Evolutionary conservation across 2,113 vertebrate species (phyloP).

Genomic region (Reinhardtius hippoglossoides): DNA sequence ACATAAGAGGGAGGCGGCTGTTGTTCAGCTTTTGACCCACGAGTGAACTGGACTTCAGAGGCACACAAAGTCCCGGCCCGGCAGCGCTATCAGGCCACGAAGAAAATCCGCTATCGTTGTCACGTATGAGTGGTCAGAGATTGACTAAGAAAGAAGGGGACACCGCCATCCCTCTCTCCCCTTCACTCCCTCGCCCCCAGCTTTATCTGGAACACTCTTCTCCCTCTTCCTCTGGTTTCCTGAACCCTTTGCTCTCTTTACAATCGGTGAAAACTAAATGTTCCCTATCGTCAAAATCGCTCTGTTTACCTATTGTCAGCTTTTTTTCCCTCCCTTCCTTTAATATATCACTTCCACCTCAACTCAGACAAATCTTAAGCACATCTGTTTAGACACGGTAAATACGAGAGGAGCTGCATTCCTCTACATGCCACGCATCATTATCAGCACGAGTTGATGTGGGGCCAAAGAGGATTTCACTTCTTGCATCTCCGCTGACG

Average conservation of each 20-base stretch:
- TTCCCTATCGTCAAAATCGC: conserved; percentile 20
- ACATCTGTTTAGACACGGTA: conserved; percentile 6
- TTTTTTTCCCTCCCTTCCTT: not conserved
- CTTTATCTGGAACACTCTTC: conserved; percentile 16
- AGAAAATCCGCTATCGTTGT: not conserved
- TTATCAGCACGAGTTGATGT: conserved; percentile 34
- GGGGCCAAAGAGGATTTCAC: conserved; percentile 44
- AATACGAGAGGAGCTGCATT: conserved; percentile 9
- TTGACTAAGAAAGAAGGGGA: not conserved
- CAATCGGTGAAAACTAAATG: conserved; percentile 13
- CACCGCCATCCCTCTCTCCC: conserved; percentile 6
- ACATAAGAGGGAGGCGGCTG: not conserved
- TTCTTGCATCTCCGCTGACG: conserved; percentile 6
- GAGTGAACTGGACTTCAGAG: conserved; percentile 41
- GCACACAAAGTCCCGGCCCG: conserved; percentile 12
- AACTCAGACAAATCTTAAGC: not conserved
- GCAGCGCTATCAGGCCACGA: not conserved
- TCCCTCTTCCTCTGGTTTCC: not conserved
- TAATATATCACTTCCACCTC: not conserved
- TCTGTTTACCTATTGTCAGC: not conserved
- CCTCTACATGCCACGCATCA: conserved; percentile 1
- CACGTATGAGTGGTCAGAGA: conserved; percentile 11
- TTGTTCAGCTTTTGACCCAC: conserved; percentile 28
- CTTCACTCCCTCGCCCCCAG: not conserved
- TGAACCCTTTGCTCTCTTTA: not conserved